Percentiles rank a stretch among this genome's conserved stretches.
Evolutionary conservation across 2,113 vertebrate genomes (phyloP).

Genomic region (Miniopterus natalensis): DNA sequence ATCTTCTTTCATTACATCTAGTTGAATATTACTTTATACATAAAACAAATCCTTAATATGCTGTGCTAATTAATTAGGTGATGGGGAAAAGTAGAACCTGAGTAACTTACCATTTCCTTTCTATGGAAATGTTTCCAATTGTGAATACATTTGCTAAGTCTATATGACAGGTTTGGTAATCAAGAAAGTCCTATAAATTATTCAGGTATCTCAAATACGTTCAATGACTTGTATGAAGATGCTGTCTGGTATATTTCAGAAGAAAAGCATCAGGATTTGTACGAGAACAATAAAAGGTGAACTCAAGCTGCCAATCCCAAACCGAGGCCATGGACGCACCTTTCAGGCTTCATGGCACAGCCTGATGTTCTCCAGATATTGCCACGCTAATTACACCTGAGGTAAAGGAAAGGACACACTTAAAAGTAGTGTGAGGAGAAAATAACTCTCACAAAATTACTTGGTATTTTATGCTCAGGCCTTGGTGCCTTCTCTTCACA

Average conservation of each 20-base stretch:
- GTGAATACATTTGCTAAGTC: constrained; percentile 65
- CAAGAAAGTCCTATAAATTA: constrained; percentile 60
- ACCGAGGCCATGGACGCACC: neutral
- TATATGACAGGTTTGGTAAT: constrained; percentile 55
- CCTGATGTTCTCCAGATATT: neutral
- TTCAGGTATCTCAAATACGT: constrained; percentile 45
- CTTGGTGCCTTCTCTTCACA: neutral
- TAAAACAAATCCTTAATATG: constrained; percentile 46
- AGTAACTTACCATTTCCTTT: constrained; percentile 72
- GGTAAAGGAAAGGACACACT: neutral
- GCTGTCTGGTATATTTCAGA: neutral
- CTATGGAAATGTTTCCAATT: constrained; percentile 58
- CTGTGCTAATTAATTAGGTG: constrained; percentile 75
- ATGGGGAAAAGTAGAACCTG: constrained; percentile 57
- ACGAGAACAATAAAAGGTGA: neutral
- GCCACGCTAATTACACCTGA: too few relatives aligned
- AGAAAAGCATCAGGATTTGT: neutral
- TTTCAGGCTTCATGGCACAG: neutral
- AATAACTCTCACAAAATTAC: neutral
- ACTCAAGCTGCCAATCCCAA: neutral
- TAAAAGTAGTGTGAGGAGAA: neutral
- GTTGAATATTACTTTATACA: constrained; percentile 51
- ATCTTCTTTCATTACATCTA: constrained; percentile 40
- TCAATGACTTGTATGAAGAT: constrained; percentile 20
- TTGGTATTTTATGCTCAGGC: neutral